Base-by-base conservation (phyloP, 2,797 vertebrate species). In the Gouania willdenowi region DNA sequence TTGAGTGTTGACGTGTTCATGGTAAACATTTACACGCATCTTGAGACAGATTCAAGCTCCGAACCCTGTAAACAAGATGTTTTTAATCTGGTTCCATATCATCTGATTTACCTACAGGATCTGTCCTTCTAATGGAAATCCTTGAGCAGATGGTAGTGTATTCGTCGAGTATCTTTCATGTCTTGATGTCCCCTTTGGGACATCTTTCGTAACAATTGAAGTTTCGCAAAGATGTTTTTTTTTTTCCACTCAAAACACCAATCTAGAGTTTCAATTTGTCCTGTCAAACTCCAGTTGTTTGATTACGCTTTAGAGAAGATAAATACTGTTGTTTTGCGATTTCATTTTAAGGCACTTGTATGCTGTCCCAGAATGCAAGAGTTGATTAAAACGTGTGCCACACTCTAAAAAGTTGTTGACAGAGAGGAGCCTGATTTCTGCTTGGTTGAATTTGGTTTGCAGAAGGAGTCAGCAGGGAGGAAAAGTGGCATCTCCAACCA, bases 101-200 rank as follows among this genome's bases (percentile, higher is more conserved):
- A 54, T 54, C 56, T 15, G 46, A 68, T 59, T 46, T 50, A 35
- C 44, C 52, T 29, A 41, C 33, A 44, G 50, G 53, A 67, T 70
- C 34, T 31, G 54, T 78, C 69, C 58, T 69, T 43, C 40, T 68
- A 79, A 69, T 74, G 53, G 63, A 66, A 41, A 31, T 28, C 40
- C 42, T 53, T 36, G 51, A 81, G 61, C 81, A 85, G 79, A 84
- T 82, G 77, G 75, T 33, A 20, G 55, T 40, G 70, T 77, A 78
- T 85, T 73, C 66, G 57, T 46, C 30, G 32, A 40, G 46, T 50
- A 73, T 79, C 49, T 62, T 75, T 74, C 70, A 72, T 80, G 49
- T 39, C 12, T 53, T 70, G 54, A 64, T 63, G 45, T 69, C 49
- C 58, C 71, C 64, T 66, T 66, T 63, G 74, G 72, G 75, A 83